These are phyloP conservation scores for cat (Felis catus) DNA, from an alignment of 2,113 vertebrate species.

Conservation along the genomic window DNA sequence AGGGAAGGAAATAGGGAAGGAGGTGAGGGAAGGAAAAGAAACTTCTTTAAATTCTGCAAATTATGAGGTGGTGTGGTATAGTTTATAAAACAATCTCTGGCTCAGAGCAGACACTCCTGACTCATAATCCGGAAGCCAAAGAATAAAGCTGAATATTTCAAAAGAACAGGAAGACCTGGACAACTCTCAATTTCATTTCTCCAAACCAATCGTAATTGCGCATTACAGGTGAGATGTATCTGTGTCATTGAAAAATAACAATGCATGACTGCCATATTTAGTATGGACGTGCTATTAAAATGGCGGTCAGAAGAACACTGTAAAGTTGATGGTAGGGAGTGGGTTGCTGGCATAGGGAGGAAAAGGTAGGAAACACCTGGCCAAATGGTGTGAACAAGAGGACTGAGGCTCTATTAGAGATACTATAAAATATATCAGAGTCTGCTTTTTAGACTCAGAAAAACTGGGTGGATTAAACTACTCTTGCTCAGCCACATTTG, in stretches of 20 bases:
- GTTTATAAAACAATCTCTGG: not conserved
- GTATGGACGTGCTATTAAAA: not conserved
- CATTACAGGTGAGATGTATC: not conserved
- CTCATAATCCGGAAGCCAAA: not conserved
- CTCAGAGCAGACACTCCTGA: not conserved
- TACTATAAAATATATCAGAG: not conserved
- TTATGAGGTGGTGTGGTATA: not conserved
- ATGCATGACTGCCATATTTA: not conserved
- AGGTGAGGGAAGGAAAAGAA: not conserved
- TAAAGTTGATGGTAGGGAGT: not conserved
- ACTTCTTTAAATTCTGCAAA: not conserved
- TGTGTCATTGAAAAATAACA: not conserved
- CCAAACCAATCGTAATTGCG: not conserved
- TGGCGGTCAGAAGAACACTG: not conserved
- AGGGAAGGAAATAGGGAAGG: not conserved
- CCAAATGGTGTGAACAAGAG: not conserved
- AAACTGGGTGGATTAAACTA: not conserved
- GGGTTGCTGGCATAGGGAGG: not conserved
- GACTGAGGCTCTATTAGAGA: not conserved
- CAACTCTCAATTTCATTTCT: not conserved
- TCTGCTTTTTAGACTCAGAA: not conserved
- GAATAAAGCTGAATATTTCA: conserved; percentile 19
- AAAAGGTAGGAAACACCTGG: not conserved
- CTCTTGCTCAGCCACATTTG: not conserved
- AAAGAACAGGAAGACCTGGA: not conserved